Evolutionary conservation across 2,888 invertebrate genomes (phyloP).

Genomic region (Schrankia costaestrigalis): DNA sequence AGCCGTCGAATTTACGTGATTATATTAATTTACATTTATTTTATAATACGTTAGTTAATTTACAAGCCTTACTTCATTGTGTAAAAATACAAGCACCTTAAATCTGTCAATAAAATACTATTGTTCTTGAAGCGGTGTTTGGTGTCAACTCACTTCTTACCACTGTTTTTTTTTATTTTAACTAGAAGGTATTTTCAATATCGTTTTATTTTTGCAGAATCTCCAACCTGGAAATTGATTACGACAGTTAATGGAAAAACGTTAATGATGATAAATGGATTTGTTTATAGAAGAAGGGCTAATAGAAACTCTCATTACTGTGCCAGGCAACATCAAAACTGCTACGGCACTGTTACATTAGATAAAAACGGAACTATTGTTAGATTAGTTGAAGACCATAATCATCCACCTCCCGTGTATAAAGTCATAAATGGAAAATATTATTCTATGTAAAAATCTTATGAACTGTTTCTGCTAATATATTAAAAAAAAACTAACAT

Average conservation of each 20-base stretch:
- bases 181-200: too few species aligned
- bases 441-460: neutral
- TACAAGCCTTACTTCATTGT: too few species aligned
- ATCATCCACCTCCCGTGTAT: conserved; percentile 4
- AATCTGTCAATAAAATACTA: too few species aligned
- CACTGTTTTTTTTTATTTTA: too few species aligned
- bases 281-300: conserved; percentile 3
- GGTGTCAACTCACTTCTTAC: too few species aligned
- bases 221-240: conserved; percentile 5
- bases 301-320: conserved; percentile 8
- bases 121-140: too few species aligned
- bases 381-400: neutral
- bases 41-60: too few species aligned
- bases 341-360: conserved; percentile 7
- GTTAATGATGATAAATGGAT: conserved; percentile 23
- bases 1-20: too few species aligned
- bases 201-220: conserved; percentile 1
- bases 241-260: neutral
- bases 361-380: neutral
- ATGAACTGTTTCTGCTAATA: neutral
- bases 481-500: too few species aligned
- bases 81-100: too few species aligned
- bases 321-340: neutral
- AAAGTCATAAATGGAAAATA: conserved; percentile 1
- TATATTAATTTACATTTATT: too few species aligned